Evolutionary conservation across 2,888 invertebrate species (phyloP).

Genomic region (Heliconius ethilla): DNA sequence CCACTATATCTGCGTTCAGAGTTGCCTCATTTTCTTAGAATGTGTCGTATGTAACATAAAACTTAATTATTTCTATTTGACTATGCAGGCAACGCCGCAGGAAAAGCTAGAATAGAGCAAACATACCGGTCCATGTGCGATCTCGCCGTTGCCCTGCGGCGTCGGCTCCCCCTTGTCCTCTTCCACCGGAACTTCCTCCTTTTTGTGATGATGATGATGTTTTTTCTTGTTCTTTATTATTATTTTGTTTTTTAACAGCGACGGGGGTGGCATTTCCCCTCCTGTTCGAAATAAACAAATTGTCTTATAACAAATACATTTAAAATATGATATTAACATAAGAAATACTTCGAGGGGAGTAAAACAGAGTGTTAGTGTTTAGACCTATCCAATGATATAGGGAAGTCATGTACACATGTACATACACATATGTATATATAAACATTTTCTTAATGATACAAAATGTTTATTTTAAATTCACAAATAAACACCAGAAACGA

Average conservation of each 20-base stretch:
- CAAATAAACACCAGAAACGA: not conserved
- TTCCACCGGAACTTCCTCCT: slow-evolving; percentile 68
- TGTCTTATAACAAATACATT: not conserved
- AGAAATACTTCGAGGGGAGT: too few species aligned
- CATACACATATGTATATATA: not conserved
- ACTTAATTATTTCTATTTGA: too few species aligned
- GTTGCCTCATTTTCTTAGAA: too few species aligned
- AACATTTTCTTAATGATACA: not conserved
- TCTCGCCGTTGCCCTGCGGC: slow-evolving; percentile 76
- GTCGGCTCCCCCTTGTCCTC: slow-evolving; percentile 57
- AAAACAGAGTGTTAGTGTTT: too few species aligned
- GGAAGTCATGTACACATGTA: too few species aligned
- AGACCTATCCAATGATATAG: too few species aligned
- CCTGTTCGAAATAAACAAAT: slow-evolving; percentile 69
- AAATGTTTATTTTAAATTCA: not conserved
- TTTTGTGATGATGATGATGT: slow-evolving; percentile 90
- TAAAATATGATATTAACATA: too few species aligned
- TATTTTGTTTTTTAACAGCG: slow-evolving; percentile 92
- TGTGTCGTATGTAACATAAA: too few species aligned
- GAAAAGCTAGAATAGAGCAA: slow-evolving; percentile 4
- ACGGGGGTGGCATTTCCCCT: slow-evolving; percentile 92
- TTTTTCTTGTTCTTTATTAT: slow-evolving; percentile 99
- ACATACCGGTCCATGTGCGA: slow-evolving; percentile 63
- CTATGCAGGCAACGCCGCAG: too few species aligned
- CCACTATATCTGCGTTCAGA: too few species aligned